Base-by-base conservation (phyloP, 2,797 vertebrate genomes). In the Lophotriccus pileatus region DNA sequence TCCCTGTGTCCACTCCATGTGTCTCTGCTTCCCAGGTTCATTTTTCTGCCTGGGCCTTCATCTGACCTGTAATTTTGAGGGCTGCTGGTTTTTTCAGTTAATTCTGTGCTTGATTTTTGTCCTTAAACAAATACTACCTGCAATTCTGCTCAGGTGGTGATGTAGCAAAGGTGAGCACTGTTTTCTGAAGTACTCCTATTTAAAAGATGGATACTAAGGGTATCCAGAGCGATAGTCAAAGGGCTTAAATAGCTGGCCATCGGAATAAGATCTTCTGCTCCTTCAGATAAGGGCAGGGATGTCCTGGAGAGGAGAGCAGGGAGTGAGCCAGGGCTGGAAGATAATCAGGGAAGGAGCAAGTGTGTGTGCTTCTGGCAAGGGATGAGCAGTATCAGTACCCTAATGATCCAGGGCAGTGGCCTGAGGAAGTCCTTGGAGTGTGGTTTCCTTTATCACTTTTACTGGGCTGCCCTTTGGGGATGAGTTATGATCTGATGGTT, bases 391-490 rank as follows among this genome's bases (percentile, higher is more conserved):
- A 56, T 56, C 93, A 62, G 95, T 36, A 91, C 92, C 86, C 91
- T 63, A 79, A 47, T 43, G 90, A 89, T 85, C 21, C 84, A 9
- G 92, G 89, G 92, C 95, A 97, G 92, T 92, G 95, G 95, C 94
- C 95, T 96, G 96, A 91, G 89, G 94, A 96, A 95, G 91, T 95
- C 94, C 94, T 96, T 96, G 96, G 94, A 94, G 94, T 86, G 93
- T 79, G 95, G 83, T 94, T 96, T 74, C 73, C 93, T 92, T 95
- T 95, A 91, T 94, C 92, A 85, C 92, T 92, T 95, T 93, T 91
- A 76, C 94, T 46, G 73, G 91, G 79, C 95, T 91, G 92, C 89
- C 91, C 91, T 94, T 70, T 81, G 77, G 70, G 83, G 72, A 21
- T 90, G 96, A 95, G 87, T 93, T 96, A 96, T 41, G 94, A 94